These are phyloP conservation scores for Proctacanthus coquilletti DNA, from an alignment of 1,140 invertebrate genomes.

Conservation along the genomic window DNA sequence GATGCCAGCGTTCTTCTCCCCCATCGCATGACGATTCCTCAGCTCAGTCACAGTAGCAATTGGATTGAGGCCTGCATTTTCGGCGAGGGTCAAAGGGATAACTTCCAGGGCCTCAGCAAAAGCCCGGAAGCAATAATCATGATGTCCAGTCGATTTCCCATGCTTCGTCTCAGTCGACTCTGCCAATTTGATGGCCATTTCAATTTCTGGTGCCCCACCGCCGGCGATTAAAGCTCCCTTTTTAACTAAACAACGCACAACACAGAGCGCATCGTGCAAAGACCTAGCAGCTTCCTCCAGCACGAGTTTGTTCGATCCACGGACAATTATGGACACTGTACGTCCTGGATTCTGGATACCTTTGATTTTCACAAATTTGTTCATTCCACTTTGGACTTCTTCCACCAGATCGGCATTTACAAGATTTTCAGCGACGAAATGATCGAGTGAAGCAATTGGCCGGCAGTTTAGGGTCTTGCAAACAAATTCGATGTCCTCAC, in stretches of 20 bases:
- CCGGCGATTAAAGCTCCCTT: conserved; percentile 82
- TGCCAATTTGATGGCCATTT: conserved; percentile 73
- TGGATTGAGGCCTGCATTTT: conserved; percentile 97
- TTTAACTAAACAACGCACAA: conserved; percentile 92
- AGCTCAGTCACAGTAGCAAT: conserved; percentile 96
- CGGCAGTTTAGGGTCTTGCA: conserved; percentile 90
- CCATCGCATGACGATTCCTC: conserved; percentile 80
- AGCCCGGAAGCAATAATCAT: conserved; percentile 87
- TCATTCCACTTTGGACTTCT: conserved; percentile 77
- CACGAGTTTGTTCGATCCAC: conserved; percentile 95
- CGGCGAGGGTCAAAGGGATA: conserved; percentile 94
- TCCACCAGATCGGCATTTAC: conserved; percentile 88
- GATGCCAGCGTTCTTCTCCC: conserved; percentile 74
- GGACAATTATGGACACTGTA: conserved; percentile 85
- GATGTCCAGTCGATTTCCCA: conserved; percentile 84
- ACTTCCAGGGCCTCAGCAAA: conserved; percentile 95
- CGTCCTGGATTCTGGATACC: conserved; percentile 77
- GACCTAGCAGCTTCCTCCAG: conserved; percentile 91
- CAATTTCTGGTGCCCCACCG: conserved; percentile 94
- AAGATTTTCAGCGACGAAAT: conserved; percentile 85
- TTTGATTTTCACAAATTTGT: conserved; percentile 89
- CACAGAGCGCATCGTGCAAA: conserved; percentile 95
- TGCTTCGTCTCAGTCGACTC: conserved; percentile 67
- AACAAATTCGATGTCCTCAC: conserved; percentile 95
- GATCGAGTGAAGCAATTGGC: conserved; percentile 96